Base-by-base conservation (phyloP, 2,113 vertebrate species). In the Gambusia holbrooki region DNA sequence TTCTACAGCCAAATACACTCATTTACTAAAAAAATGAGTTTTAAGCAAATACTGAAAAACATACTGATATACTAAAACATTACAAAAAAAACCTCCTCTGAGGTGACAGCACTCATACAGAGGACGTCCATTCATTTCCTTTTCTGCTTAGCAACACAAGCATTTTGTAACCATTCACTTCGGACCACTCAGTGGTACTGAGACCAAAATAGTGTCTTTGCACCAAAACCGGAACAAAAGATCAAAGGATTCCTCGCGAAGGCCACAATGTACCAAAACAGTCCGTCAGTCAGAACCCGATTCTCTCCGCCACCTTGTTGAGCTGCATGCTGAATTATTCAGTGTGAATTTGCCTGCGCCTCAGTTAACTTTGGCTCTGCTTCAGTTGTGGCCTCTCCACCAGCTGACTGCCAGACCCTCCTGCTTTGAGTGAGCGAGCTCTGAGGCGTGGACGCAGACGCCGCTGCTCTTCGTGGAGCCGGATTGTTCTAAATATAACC, bases 251-350 rank as follows among this genome's bases (percentile, higher is more conserved):
- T 48, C 45, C 17, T 48, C 69, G 62, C 42, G 14, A 64, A 69
- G 54, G 62, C 65, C 37, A 13, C 67, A 73, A 66, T 60, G 62
- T 73, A 48, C 62, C 67, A 5, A 70, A 75, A 83, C 80, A 81
- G 15, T n/a, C 73, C 51, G 76, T 86, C 69, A 69, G 29, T 81
- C 79, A 82, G 51, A 61, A 62, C 74, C 77, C 78, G 76, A 0
- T 83, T 85, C 69, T 67, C n/a, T 51, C 58, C 77, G 35, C 78
- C 73, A 60, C 69, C 69, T 35, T 30, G 66, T 64, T 27, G 1
- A 29, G 66, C 77, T 54, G 54, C 51, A 0, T 45, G 37, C 63
- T 93, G 84, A 92, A 94, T 93, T 87, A 94, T 94, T 94, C 76
- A 93, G 27, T 32, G 35, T 76, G 67, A 40, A 86, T 77, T 63